phyloP scores from a whole-genome alignment of 2,113 vertebrate species.

The Hippoglossus stenolepis region DNA sequence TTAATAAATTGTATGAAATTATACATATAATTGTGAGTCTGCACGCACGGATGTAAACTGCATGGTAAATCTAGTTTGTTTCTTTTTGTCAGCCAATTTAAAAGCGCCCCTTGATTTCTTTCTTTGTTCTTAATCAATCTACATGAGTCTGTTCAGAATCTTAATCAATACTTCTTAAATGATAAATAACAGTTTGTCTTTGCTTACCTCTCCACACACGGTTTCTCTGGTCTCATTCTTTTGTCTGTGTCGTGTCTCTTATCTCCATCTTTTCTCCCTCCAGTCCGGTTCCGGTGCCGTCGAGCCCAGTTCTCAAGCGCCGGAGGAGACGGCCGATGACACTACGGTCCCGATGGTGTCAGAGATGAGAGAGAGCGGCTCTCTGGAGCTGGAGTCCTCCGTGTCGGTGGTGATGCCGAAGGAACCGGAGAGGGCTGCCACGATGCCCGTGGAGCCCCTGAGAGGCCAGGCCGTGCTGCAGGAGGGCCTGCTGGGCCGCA shows the following conservation, averaged over 20 bases:
- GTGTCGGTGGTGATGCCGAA: conserved; percentile 37
- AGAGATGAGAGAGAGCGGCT: conserved; percentile 75
- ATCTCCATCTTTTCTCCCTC: not conserved
- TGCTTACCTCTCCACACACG: too few species aligned
- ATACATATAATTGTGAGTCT: too few species aligned
- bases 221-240: not conserved
- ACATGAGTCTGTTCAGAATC: not conserved
- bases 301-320: conserved; percentile 65
- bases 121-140: too few species aligned
- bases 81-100: too few species aligned
- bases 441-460: conserved; percentile 76
- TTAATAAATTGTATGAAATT: too few species aligned
- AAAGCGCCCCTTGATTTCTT: too few species aligned
- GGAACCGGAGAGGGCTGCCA: conserved; percentile 74
- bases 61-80: too few species aligned
- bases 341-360: conserved; percentile 56
- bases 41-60: too few species aligned
- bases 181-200: not conserved
- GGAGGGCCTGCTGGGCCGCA: conserved; percentile 91
- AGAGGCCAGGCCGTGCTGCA: conserved; percentile 79
- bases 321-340: conserved; percentile 68
- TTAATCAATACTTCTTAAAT: too few species aligned
- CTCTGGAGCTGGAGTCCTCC: conserved; percentile 73
- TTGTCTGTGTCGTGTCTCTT: too few species aligned
- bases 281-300: conserved; percentile 67